Conservation (phyloP, 2,113 vertebrate genomes). For the Melanerpes formicivorus region DNA sequence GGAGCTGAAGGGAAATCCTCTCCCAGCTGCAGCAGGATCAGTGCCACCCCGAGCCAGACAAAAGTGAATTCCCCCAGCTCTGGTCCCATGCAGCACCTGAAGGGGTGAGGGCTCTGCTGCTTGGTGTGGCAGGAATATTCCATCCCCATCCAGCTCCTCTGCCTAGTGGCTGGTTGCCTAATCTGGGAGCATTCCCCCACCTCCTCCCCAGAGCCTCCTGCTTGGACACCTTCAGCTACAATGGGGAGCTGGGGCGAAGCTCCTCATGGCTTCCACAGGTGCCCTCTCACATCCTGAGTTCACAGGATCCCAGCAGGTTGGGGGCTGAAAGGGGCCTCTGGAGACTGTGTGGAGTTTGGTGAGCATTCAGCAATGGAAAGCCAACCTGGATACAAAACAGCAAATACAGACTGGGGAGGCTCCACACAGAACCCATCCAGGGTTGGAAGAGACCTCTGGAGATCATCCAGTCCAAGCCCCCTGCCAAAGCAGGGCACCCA, state of each 20-base stretch:
- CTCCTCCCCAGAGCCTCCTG: background rate
- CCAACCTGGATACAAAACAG: no score
- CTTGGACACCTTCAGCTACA: background rate
- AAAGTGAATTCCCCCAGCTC: background rate
- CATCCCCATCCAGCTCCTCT: background rate
- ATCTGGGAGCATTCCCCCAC: rapidly evolving
- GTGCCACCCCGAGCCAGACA: background rate
- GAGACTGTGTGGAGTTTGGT: no score
- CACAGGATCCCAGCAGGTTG: no score
- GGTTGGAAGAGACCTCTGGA: no score
- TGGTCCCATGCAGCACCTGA: background rate
- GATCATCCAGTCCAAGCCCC: no score
- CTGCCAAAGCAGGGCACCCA: no score
- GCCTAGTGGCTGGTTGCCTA: background rate
- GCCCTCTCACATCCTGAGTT: rapidly evolving
- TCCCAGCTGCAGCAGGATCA: conserved; percentile 46
- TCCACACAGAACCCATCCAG: no score
- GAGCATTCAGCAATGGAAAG: no score
- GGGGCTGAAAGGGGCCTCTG: no score
- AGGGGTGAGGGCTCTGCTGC: background rate
- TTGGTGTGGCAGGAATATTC: background rate
- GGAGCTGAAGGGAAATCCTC: conserved; percentile 43
- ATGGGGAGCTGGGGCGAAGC: background rate
- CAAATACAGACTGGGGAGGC: no score
- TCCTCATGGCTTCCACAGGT: rapidly evolving